Evolutionary conservation across 2,797 vertebrate species (phyloP).

Genomic region (Atherinosoma microstoma): DNA sequence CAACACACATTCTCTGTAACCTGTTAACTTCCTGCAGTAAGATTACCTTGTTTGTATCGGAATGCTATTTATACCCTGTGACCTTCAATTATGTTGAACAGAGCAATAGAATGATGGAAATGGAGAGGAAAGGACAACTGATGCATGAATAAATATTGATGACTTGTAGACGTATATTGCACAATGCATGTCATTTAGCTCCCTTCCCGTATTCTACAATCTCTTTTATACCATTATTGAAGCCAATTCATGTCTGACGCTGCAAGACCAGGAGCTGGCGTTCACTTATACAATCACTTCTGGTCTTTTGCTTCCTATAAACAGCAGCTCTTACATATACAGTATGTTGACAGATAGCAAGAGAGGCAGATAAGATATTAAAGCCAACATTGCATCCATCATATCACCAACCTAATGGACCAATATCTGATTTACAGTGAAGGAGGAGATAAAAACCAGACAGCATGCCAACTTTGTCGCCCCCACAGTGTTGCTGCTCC

Average conservation of each 20-base stretch:
- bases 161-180: background rate
- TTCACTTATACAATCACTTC: background rate
- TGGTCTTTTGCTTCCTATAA: background rate
- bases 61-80: slow-evolving; percentile 45
- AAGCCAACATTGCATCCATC: slow-evolving; percentile 6
- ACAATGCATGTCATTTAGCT: background rate
- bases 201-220: background rate
- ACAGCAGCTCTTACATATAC: background rate
- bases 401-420: background rate
- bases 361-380: background rate
- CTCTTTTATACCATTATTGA: background rate
- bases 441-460: slow-evolving; percentile 37
- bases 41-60: slow-evolving; percentile 40
- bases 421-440: slow-evolving; percentile 18
- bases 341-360: background rate
- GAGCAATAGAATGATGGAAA: slow-evolving; percentile 9
- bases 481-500: slow-evolving; percentile 41
- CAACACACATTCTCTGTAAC: slow-evolving; percentile 11
- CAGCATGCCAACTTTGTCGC: slow-evolving; percentile 40
- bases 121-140: background rate
- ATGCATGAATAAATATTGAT: fast-evolving
- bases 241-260: background rate
- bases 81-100: slow-evolving; percentile 39
- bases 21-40: slow-evolving; percentile 37
- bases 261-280: background rate